Evolutionary conservation across 2,797 vertebrate genomes (phyloP).

Genomic region (Rhodeus uyekii): DNA sequence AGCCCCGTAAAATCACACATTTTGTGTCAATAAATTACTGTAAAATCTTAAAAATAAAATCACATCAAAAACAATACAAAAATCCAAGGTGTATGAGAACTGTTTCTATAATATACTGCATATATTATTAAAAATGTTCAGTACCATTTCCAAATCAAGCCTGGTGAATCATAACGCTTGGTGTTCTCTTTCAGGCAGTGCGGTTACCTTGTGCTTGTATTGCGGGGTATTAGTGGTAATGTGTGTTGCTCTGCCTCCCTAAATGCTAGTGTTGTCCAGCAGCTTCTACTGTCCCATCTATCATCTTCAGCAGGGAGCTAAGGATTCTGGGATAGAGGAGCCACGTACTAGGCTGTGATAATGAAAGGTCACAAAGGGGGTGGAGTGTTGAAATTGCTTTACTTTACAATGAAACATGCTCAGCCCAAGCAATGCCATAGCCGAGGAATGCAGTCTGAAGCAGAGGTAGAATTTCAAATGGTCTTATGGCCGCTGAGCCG

Average conservation of each 20-base stretch:
- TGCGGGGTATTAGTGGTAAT: slow-evolving; percentile 57
- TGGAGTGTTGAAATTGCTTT: slow-evolving; percentile 75
- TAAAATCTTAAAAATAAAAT: slow-evolving; percentile 72
- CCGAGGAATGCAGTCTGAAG: slow-evolving; percentile 47
- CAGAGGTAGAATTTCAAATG: slow-evolving; percentile 47
- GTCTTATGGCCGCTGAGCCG: slow-evolving; percentile 21
- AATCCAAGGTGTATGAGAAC: slow-evolving; percentile 62
- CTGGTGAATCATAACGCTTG: slow-evolving; percentile 54
- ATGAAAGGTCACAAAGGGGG: slow-evolving; percentile 76
- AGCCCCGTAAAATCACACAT: slow-evolving; percentile 70
- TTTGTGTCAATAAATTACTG: slow-evolving; percentile 79
- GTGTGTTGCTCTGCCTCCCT: slow-evolving; percentile 65
- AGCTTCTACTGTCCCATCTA: slow-evolving; percentile 74
- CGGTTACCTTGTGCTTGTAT: slow-evolving; percentile 64
- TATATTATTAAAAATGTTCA: slow-evolving; percentile 61
- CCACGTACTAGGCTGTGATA: slow-evolving; percentile 70
- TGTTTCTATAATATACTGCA: slow-evolving; percentile 71
- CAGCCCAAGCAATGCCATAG: slow-evolving; percentile 53
- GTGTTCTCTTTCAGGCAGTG: too few relatives aligned
- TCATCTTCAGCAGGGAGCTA: slow-evolving; percentile 71
- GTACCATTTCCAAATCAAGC: slow-evolving; percentile 32
- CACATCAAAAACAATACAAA: slow-evolving; percentile 66
- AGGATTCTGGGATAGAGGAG: slow-evolving; percentile 69
- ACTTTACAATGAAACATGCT: slow-evolving; percentile 67
- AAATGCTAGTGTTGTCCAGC: slow-evolving; percentile 72